Base-by-base conservation (phyloP, 2,113 vertebrate species). In the Eleginops maclovinus region DNA sequence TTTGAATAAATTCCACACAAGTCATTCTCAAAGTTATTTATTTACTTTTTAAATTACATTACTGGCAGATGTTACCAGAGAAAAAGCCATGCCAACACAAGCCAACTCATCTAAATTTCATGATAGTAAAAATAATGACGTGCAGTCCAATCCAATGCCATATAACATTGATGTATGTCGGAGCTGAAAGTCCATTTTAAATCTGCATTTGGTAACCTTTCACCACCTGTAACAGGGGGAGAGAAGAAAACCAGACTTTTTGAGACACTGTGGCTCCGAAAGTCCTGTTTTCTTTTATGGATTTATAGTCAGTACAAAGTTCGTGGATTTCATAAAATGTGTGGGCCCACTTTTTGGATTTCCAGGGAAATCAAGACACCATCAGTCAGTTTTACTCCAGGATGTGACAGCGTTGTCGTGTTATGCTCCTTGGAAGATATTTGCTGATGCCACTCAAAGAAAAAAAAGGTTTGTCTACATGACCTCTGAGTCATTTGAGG, bases 21-120 rank as follows among this genome's bases (percentile, higher is more conserved):
- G 12, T 41, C 12, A 41, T 61, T 41, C 36, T 41, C 21, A 2
- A 44, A 62, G 8, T 62, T 22, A 44, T 62, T 62, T 24, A 22
- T 62, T 61, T 43, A 61, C 59, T 43, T 7, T 59, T 59, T 15
- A 43, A 36, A 61, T 43, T 61, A 22, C 22, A 62, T 22, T 15
- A 22, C n/a, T 7, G 44, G 13, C 7, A 22, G n/a, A 22, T 3
- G 13, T 61, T 62, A n/a, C 40, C 14, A 22, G 40, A 62, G 21
- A 62, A 21, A n/a, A 22, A 62, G 40, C 40, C 59, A 62, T 16
- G 21, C 22, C 4, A 59, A 36, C 36, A 36, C 26, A 12, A 10
- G 17, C 28, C 17, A 40, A 43, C 40, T 44, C 40, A 16, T 62
- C 40, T 43, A 40, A 13, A 14, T 44, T n/a, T 62, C 59, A 62